Evolutionary conservation across 2,888 invertebrate species (phyloP), one percentile per base, ranked within the genome.

Genomic region (Drosophila mimetica): DNA sequence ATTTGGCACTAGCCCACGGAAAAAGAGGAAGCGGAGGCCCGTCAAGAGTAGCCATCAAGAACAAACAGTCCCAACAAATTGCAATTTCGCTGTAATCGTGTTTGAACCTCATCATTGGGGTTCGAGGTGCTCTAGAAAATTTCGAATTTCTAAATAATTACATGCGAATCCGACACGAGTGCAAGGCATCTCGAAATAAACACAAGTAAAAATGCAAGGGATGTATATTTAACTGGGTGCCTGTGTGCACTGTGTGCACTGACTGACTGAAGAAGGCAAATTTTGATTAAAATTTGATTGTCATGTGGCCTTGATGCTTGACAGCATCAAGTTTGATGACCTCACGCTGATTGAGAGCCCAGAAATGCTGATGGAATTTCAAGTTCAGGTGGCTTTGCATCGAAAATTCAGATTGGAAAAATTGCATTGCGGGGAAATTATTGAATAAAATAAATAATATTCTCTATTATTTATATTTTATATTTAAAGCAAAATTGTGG

Each of bases 121-220:
- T 46, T 36, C 44, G 60, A 60, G 70, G 46, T 58, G 73, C 51
- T 71, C 75, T 76, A 73, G 75, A 76, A 73, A 77, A 80, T 76
- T 88, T 77, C 72, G 72, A 79, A 83, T 76, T 82, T 86, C 77
- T 83, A 76, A 88, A 88, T 78, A 85, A 76, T 86, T 77, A 86
- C 75, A 77, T 61, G 69, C 71, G 41, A 74, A 61, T 66, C 16
- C 77, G 78, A 71, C 87, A 79, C 67, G 72, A 69, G 63, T 63
- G n/a, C 16, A 20, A 42, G 25, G 14, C 36, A 14, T 16, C 13
- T 20, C 30, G 1, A 57, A 39, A 54, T 14, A 52, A 30, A 13
- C 55, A 53, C 52, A 30, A 41, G 39, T 42, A 37, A 58, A 37
- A 69, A 16, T 30, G 30, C 46, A 46, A 30, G 46, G 46, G 30